Base-by-base conservation (phyloP, 2,888 invertebrate species). In the Vandiemenella viatica region DNA sequence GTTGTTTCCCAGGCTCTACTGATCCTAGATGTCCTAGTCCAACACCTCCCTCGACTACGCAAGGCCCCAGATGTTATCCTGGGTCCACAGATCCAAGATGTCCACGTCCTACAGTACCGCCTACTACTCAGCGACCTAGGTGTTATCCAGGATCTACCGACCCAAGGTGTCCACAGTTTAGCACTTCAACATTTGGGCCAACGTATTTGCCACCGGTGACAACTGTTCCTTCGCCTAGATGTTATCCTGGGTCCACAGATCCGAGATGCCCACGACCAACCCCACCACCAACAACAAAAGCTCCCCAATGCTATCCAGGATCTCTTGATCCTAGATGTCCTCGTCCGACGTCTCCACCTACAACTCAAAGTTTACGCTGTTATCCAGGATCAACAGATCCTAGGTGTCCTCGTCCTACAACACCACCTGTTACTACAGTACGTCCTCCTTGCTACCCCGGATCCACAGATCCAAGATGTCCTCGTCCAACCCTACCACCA, bases 111-210 rank as follows among this genome's bases (percentile, higher is more conserved):
- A 52, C 52, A 5, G 19, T 13, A 10, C 50, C 46, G 3, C 40
- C 38, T 10, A 49, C 56, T 7, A 61, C 26, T 23, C 7, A 6
- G 45, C 55, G 55, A 18, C 46, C 55, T 13, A 50, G 53, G 0
- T 68, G 67, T 46, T 65, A 59, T 32, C 65, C 64, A 5, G 67
- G 66, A 13, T 62, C 64, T 1, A 48, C 19, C 4, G 61, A 49
- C 18, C 49, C 48, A 1, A 40, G 45, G 7, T 44, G 46, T 45
- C 58, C 60, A 1, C 56, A 23, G 10, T 8, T 10, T 13, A 32
- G 13, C 3, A 32, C 40, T 8, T 49, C 16, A 22, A 19, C 1
- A 40, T 37, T 22, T 63, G 62, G 2, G 56, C 58, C 26, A 8
- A 6, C 7, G 6, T 23, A 10, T 23, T 10, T 10, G 59, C 55